Base-by-base conservation (phyloP, 2,888 invertebrate species). In the Limnephilus rhombicus region DNA sequence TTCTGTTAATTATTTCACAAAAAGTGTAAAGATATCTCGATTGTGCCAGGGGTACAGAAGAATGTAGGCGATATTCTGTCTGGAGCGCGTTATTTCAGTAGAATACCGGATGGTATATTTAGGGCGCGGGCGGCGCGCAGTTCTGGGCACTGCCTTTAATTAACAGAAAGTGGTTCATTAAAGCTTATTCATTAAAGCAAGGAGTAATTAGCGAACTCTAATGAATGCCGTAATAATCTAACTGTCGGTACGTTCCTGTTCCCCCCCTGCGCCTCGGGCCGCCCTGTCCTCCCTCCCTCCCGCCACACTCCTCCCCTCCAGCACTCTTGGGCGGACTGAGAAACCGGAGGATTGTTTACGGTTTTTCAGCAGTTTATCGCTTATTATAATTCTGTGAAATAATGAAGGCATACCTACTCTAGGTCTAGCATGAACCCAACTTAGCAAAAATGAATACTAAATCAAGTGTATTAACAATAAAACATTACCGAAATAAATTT, bases 111-210 rank as follows among this genome's bases (percentile, higher is more conserved):
- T 89, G 92, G 85, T 89, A 82, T 90, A 90, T 90, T 92, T 92
- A 92, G 92, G 92, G 82, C 91, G 92, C 90, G 93, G 88, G 80
- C 92, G 93, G 92, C 94, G 92, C 94, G 94, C 94, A 92, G 94
- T 94, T 94, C 94, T 94, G 94, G 94, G 96, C 96, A 96, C 96
- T 96, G 97, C 97, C 97, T 98, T 98, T 98, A 98, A 98, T 98
- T 98, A 98, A 98, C 98, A 97, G 97, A 98, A 98, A 98, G 98
- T 98, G 98, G 98, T 98, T 98, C 98, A 98, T 98, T 98, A 98
- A 97, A 97, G 98, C 97, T 98, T 98, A 98, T 98, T 98, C 98
- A 98, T 98, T 98, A 98, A 97, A 97, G 97, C 97, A 97, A 97
- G 97, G 97, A 97, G 97, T 98, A 98, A 98, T 98, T 98, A 98